A percentile compares a stretch with the other conserved stretches of the same genome.
phyloP scores from a whole-genome alignment of 2,888 invertebrate genomes.

The Syrphus vitripennis region DNA sequence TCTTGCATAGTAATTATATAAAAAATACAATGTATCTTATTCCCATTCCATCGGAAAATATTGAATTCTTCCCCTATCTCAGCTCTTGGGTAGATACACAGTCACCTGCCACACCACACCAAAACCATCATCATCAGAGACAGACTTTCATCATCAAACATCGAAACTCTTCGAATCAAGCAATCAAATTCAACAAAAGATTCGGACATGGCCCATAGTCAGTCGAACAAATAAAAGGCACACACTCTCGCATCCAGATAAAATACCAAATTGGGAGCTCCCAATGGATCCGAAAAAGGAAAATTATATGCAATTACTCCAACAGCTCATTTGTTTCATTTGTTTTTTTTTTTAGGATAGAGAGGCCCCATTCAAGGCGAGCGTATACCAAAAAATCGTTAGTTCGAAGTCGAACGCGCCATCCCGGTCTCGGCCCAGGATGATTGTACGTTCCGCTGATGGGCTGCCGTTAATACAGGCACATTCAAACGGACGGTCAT shows the following conservation, averaged over 20 bases:
- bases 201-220: slow-evolving; percentile 46
- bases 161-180: slow-evolving; percentile 53
- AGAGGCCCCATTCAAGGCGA: slow-evolving; percentile 40
- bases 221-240: slow-evolving; percentile 49
- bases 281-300: slow-evolving; percentile 61
- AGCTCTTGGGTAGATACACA: neutral
- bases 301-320: slow-evolving; percentile 72
- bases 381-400: slow-evolving; percentile 37
- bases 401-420: slow-evolving; percentile 34
- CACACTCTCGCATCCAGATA: neutral
- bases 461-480: slow-evolving; percentile 13
- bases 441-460: slow-evolving; percentile 66
- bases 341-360: too few species aligned
- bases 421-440: slow-evolving; percentile 9
- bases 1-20: slow-evolving; percentile 42
- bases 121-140: neutral
- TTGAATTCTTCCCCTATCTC: slow-evolving; percentile 3
- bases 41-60: slow-evolving; percentile 12
- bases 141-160: slow-evolving; percentile 60
- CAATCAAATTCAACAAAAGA: slow-evolving; percentile 66
- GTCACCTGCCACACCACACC: slow-evolving; percentile 50
- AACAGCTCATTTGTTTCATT: slow-evolving; percentile 71
- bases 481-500: neutral
- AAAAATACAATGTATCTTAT: slow-evolving; percentile 51
- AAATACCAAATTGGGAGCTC: slow-evolving; percentile 67